Evolutionary conservation across 23 tunicate species (phyloP), one percentile per base, ranked within the genome.

Genomic region (Pegea sp.): DNA sequence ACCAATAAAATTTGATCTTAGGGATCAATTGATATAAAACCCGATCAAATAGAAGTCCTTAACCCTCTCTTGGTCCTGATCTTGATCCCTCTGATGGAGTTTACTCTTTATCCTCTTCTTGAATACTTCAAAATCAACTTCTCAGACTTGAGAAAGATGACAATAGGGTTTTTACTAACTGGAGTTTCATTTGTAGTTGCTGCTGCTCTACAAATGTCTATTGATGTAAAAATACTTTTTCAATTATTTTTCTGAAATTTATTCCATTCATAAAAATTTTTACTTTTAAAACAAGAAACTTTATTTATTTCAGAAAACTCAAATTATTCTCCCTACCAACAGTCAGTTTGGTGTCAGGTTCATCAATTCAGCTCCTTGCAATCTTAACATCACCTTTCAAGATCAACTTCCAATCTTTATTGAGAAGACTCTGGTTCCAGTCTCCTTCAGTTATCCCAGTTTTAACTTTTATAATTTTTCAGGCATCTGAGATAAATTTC

Each of bases 1-100:
- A 8, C 46, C 46, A 8, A 38, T 16, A 38, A 38, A 8, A 38
- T 11, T 38, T 11, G 16, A 38, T 38, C 11, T 38, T 38, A 75
- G 97, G 77, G 86, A 2, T 49, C 43, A 7, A 5, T 78, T 13
- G 64, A 64, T 4, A 60, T 84, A 16, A 68, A 72, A 58, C 99
- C 99, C 16, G 99, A 91, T 33, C 99, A 91, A 64, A 78, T 91
- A 2, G 86, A 91, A 64, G 66, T 76, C 3, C 52, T 91, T 22
- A 91, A 91, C 48, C 91, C 99, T 4, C 29, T 91, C 16, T 60
- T 91, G 18, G 78, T 91, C 29, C 79, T 91, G 30, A 72, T 67
- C 3, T 48, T 91, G 64, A 71, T 91, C 64, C 99, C 99, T 0
- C 44, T 78, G 28, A 71, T 91, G 44, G 88, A 91, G 49, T 64